These are phyloP conservation scores for Acropora yongei DNA, from an alignment of 64 coral and sea anemone species.

Conservation along the genomic window DNA sequence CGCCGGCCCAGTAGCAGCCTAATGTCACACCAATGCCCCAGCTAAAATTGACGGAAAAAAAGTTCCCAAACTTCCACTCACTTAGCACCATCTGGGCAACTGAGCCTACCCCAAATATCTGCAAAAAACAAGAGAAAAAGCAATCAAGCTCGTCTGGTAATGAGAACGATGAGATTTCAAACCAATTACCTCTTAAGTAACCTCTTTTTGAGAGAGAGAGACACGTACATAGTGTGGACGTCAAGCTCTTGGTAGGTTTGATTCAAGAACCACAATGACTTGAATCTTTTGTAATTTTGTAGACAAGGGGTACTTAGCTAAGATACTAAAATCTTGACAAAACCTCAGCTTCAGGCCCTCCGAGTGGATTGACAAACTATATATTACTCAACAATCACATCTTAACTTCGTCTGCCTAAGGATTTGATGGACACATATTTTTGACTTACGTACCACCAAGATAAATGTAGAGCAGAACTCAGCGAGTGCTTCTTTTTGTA, in stretches of 20 bases:
- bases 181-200: neutral
- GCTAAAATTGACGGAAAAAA: constrained; percentile 68
- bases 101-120: constrained; percentile 59
- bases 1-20: constrained; percentile 74
- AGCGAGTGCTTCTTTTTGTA: constrained; percentile 53
- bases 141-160: neutral
- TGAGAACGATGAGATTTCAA: neutral
- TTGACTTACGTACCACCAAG: constrained; percentile 46
- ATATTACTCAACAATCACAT: no score
- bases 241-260: no score
- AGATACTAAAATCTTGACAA: no score
- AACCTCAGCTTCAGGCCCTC: no score
- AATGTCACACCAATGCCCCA: constrained; percentile 66
- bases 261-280: no score
- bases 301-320: no score
- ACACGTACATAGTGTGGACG: no score
- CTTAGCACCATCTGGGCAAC: constrained; percentile 68
- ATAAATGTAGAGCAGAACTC: constrained; percentile 81
- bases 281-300: no score
- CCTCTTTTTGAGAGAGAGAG: no score
- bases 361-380: no score
- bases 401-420: no score
- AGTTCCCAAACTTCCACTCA: constrained; percentile 50
- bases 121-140: neutral
- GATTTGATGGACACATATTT: neutral